These are phyloP conservation scores for Pantherophis alleghaniensis DNA, from an alignment of 2,797 vertebrate species.

Conservation along the genomic window DNA sequence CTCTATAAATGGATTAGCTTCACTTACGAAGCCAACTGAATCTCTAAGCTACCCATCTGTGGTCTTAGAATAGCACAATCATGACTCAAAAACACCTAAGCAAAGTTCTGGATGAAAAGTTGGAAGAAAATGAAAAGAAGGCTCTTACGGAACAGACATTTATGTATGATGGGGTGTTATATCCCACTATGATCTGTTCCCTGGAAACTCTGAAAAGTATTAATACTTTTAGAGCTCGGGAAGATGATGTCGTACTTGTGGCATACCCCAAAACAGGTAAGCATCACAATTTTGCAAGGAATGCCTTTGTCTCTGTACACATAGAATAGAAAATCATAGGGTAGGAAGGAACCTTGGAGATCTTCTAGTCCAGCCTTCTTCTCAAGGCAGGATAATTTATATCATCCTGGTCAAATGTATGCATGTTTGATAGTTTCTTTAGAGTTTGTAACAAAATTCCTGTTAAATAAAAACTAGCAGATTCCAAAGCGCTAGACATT, in stretches of 20 bases:
- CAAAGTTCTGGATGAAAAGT: neutral
- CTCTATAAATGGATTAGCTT: neutral
- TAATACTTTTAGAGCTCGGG: conserved; percentile 18
- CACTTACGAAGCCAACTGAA: neutral
- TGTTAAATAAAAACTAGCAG: neutral
- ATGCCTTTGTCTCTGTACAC: no score
- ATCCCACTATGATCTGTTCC: neutral
- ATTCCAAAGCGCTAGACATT: neutral
- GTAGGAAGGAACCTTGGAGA: neutral
- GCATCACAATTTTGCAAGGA: neutral
- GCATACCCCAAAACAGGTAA: conserved; percentile 39
- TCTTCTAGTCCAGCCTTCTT: neutral
- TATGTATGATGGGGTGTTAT: neutral
- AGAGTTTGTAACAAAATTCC: neutral
- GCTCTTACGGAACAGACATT: neutral
- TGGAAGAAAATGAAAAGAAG: neutral
- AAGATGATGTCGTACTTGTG: conserved; percentile 18
- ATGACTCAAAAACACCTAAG: neutral
- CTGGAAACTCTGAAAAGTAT: neutral
- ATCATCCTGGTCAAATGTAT: neutral
- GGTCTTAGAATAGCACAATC: neutral
- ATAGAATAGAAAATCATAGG: neutral
- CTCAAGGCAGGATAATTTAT: neutral
- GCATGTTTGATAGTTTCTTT: neutral
- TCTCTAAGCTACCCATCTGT: neutral